Base-by-base conservation (phyloP, 2,797 vertebrate genomes). In the Naso thynnoides region DNA sequence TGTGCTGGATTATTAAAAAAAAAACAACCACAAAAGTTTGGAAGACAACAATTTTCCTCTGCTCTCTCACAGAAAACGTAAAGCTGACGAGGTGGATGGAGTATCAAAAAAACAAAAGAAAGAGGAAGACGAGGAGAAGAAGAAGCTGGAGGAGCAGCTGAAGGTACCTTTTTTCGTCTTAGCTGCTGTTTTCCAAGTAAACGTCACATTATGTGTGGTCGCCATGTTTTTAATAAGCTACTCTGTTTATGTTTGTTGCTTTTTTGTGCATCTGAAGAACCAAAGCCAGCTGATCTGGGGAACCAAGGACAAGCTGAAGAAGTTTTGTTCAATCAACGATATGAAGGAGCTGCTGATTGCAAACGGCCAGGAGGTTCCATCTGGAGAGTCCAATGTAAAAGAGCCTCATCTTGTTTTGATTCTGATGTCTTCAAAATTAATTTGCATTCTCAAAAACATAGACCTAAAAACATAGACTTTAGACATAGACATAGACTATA, bases 291-390 rank as follows among this genome's bases (percentile, higher is more conserved):
- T 98, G 85, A 95, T 99, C 62, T 99, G 98, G 98, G 95, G 93
- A 68, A 94, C 99, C 84, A 99, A 98, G 82, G 98, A 99, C 60
- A 97, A 98, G 73, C 91, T 99, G 83, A 97, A 93, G 92, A 98
- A 97, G 79, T 89, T 79, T 8, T 99, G 97, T 62, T 98, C 96
- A 0, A 92, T 91, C 9, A 98, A 96, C 0, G 98, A 99, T 88
- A 94, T 99, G 92, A 98, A 98, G 75, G 97, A 99, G 89, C 93
- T 99, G 83, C 96, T 99, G 70, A 98, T 98, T 2, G 97, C 97
- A 73, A 99, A 99, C 75, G 83, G 93, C 36, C 98, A 99, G 88
- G 95, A 97, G 36, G 95, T 98, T 78, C 98, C 98, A 1, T 97
- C 98, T 0, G 98, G 98, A 73, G 98, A 99, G 82, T 95, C 97